phyloP scores from a whole-genome alignment of 2,113 vertebrate genomes.

The Chaetura pelagica region DNA sequence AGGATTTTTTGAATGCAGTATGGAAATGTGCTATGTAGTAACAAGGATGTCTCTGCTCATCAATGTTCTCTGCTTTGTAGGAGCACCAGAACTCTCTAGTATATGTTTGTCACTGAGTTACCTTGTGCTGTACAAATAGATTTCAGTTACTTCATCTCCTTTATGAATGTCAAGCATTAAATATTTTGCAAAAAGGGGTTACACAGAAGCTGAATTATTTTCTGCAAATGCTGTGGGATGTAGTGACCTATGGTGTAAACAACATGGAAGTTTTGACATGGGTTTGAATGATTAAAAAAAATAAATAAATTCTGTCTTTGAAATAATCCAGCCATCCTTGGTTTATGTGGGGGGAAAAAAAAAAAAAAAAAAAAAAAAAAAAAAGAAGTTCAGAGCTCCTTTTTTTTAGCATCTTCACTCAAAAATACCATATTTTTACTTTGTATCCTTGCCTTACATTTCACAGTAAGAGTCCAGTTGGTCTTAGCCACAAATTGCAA shows the following conservation, averaged over 20 bases:
- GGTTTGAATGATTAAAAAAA: neutral
- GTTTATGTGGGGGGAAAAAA: neutral
- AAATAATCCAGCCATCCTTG: neutral
- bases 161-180: neutral
- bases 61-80: neutral
- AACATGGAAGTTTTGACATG: accelerated
- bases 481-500: neutral
- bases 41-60: neutral
- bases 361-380: no score
- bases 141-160: neutral
- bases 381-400: neutral
- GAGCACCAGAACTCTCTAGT: neutral
- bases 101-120: neutral
- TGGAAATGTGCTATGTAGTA: neutral
- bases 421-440: neutral
- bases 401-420: neutral
- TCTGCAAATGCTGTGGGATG: neutral
- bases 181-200: neutral
- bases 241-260: neutral
- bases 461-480: neutral
- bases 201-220: neutral
- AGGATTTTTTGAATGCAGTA: neutral
- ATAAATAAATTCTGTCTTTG: neutral
- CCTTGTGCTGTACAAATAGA: neutral
- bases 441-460: neutral